Base-by-base conservation (phyloP, 37 sponge, comb jelly and placozoan genomes). In the Aplysina aerophoba region DNA sequence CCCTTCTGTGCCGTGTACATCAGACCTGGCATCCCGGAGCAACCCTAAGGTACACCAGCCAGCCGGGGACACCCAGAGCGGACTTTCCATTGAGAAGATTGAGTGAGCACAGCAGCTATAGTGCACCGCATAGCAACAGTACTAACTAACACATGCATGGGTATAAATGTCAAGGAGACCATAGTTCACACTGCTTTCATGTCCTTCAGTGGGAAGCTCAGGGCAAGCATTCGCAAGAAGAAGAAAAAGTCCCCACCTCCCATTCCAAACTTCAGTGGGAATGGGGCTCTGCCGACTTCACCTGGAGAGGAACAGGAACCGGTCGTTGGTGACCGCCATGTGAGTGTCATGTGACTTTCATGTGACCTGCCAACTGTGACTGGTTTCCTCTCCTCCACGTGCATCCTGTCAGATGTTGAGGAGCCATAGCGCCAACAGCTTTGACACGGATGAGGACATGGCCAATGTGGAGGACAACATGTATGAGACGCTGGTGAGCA, bases 401-500 rank as follows among this genome's bases (percentile, higher is more conserved):
- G n/a, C 11, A 4, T 62, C 11, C 12, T 8, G 4, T 62, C 63
- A 62, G 63, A 62, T 62, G n/a, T 14, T 13, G 6, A 69, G 71
- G 34, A 34, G 38, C 41, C 24, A 50, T 11, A 75, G 78, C 53
- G 21, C 54, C 6, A 54, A 25, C 12, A 75, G 78, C 25, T 75
- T 75, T 75, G 78, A 75, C 25, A 41, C 28, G 28, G 71, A 69
- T 30, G 53, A 75, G 37, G 78, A 75, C 4, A 39, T 75, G 1
- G 78, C 37, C 4, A 62, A 13, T 62, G 64, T 27, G n/a, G 28
- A 62, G n/a, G 71, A 69, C 34, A 35, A 1, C 54, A 75, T 75
- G 53, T 75, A 75, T 11, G 78, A 75, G 78, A 53, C 78, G 1
- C 54, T 75, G 78, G 78, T 75, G 37, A 41, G 78, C 38, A 19